Evolutionary conservation across 2,797 vertebrate genomes (phyloP), one percentile per base, ranked within the genome.

Genomic region (Syngnathus rostellatus): DNA sequence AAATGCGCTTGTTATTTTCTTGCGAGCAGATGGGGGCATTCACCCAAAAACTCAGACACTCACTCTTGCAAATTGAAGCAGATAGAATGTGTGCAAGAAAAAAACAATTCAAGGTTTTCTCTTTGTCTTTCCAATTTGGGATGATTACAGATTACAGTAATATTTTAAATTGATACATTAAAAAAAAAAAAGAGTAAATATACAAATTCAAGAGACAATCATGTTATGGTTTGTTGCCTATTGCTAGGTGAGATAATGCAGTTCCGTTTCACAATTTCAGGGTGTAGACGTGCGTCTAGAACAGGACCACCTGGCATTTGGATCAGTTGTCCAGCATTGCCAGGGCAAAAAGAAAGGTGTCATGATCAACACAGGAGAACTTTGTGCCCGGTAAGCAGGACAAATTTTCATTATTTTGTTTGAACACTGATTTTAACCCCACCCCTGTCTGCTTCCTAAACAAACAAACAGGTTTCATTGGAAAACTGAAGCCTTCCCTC

Each of bases 361-460:
- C 45, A 87, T 95, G 86, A 78, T 78, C 62, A 98, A 95, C 86
- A 84, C 80, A 0, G 94, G 94, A 0, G 91, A 96, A 55, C 64
- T 92, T 5, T 92, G 92, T 61, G 88, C 90, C 10, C 92, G 88
- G 95, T 97, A 64, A 68, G 40, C 6, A 68, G 61, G 31, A 5
- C 62, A 5, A 2, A 43, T 41, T 62, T 43, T 16, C n/a, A 62
- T 10, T 10, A 3, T 51, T 21, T 51, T 21, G 19, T 9, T 9
- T 1, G 4, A 38, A 8, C 37, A 8, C 6, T 17, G 6, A 43
- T 43, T 46, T 46, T 17, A 31, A 63, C 5, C 21, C 1, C 3
- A 0, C 8, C 10, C 39, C 60, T 12, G n/a, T 63, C 19, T 64
- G 11, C 38, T 51, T 41, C 41, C 43, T 23, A 23, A 23, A 23